A percentile compares a stretch with the other conserved stretches of the same genome.
Evolutionary conservation across 2,888 invertebrate genomes (phyloP).

Genomic region (Acanthococcus lagerstroemiae): DNA sequence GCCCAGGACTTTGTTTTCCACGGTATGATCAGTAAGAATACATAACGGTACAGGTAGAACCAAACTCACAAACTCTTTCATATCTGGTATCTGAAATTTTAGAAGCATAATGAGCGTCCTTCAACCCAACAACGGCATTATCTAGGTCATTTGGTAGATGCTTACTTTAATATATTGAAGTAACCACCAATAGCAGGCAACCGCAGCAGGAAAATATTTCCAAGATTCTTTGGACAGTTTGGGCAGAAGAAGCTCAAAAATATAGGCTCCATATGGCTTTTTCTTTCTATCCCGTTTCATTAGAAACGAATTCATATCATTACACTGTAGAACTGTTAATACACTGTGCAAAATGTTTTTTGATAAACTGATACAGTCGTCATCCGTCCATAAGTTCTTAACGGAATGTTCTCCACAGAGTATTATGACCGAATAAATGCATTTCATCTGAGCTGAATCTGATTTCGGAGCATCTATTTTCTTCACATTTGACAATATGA

Average conservation of each 20-base stretch:
- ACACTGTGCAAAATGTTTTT: background rate
- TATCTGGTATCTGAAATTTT: slow-evolving; percentile 8
- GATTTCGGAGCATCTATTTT: background rate
- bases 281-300: background rate
- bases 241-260: background rate
- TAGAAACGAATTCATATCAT: background rate
- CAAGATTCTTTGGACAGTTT: slow-evolving; percentile 12
- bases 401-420: slow-evolving; percentile 23
- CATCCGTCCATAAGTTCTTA: slow-evolving; percentile 5
- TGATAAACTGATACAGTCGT: background rate
- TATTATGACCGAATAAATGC: background rate
- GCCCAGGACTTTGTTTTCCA: background rate
- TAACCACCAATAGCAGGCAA: slow-evolving; percentile 9
- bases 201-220: slow-evolving; percentile 11
- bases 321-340: background rate
- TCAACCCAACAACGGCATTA: no score
- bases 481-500: background rate
- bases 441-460: background rate
- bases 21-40: slow-evolving; percentile 5
- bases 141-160: background rate
- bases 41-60: slow-evolving; percentile 5
- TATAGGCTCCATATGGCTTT: background rate
- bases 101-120: background rate
- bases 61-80: slow-evolving; percentile 5
- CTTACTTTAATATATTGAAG: slow-evolving; percentile 8